These are phyloP conservation scores for Zygothrica quintamaculata DNA, from an alignment of 2,888 invertebrate genomes.

Conservation along the genomic window DNA sequence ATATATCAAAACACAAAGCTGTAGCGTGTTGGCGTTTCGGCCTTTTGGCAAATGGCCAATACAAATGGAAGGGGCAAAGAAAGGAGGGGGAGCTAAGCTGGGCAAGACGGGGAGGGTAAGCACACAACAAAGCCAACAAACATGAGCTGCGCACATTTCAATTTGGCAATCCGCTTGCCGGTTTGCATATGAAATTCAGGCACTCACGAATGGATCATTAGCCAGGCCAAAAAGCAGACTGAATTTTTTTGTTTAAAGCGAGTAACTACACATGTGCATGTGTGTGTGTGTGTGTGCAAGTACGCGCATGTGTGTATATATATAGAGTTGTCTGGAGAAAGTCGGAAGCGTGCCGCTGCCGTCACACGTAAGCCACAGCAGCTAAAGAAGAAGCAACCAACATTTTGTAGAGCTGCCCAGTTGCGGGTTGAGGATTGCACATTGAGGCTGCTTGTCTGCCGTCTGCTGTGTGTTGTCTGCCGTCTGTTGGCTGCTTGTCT, in stretches of 20 bases:
- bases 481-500: conserved; percentile 38
- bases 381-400: conserved; percentile 67
- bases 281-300: conserved; percentile 16
- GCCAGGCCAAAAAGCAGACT: conserved; percentile 70
- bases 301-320: conserved; percentile 33
- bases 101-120: not conserved
- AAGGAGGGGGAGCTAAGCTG: too few species aligned
- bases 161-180: conserved; percentile 55
- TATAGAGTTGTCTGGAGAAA: conserved; percentile 72
- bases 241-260: conserved; percentile 74
- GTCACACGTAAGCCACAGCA: conserved; percentile 67
- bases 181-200: conserved; percentile 67
- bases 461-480: conserved; percentile 46
- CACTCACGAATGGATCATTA: conserved; percentile 72
- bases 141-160: conserved; percentile 68
- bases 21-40: conserved; percentile 32
- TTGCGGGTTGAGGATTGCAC: conserved; percentile 29
- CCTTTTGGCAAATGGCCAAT: conserved; percentile 67
- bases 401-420: conserved; percentile 26
- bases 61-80: not conserved
- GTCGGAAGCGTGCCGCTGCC: conserved; percentile 71
- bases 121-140: conserved; percentile 32
- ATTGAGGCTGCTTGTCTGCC: conserved; percentile 27
- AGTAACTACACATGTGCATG: conserved; percentile 10
- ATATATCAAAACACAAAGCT: conserved; percentile 42